Evolutionary conservation across 2,113 vertebrate genomes (phyloP), one percentile per base, ranked within the genome.

Genomic region (Osmerus eperlanus): DNA sequence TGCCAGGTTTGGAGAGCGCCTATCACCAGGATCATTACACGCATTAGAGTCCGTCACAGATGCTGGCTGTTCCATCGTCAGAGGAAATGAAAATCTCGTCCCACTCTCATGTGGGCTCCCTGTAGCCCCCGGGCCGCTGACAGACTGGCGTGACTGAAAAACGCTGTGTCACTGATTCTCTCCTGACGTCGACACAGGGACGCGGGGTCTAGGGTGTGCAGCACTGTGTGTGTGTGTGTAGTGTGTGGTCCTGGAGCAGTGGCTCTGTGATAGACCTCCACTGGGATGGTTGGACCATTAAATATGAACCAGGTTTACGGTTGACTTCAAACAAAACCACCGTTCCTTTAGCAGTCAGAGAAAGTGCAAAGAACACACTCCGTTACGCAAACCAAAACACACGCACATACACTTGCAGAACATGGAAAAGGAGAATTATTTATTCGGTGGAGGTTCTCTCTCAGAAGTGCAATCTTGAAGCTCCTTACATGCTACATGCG

Each of bases 291-390:
- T 41, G 15, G 28, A n/a, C 74, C 72, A 86, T 85, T 78, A 84
- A 82, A 81, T 75, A 86, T 84, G 67, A 18, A 88, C 14, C 63
- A 82, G 63, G 25, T 80, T 72, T 68, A 67, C n/a, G 65, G 75
- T 73, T 64, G 64, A 74, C 70, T 59, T 65, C 70, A 80, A 52
- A 28, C 28, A 52, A 41, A 58, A 9, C 32, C 67, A 9, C n/a
- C n/a, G 19, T 62, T 62, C 21, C 7, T 52, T 23, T 1, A 73
- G 36, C 23, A 15, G 81, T 70, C 67, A 80, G 78, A 68, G 0
- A 53, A 67, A 65, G 63, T 32, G 19, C 51, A 36, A 2, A n/a
- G 1, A 8, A 47, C 32, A 13, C 16, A 55, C 36, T 41, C 63
- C 16, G 51, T 18, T 61, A 53, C 51, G 66, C 64, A 63, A 79